Conservation (phyloP, 2,888 invertebrate genomes). For the Rambutsinella grinnellia region DNA sequence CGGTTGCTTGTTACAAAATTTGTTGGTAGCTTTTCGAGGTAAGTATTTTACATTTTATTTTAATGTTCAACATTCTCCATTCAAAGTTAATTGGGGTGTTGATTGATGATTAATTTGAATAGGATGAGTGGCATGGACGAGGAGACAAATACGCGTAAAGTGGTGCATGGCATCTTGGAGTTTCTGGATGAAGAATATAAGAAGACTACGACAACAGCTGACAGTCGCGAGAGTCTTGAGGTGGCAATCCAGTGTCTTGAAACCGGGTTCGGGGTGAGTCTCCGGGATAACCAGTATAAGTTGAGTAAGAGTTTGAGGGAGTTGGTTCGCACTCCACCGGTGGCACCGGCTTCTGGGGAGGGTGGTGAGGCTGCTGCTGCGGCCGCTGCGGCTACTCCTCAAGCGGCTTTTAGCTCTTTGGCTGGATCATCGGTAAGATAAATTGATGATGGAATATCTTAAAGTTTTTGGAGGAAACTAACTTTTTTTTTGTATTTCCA, state of each 20-base stretch:
- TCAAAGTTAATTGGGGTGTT: no score
- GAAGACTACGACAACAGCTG: slow-evolving; percentile 68
- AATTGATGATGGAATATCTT: slow-evolving; percentile 12
- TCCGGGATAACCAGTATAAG: slow-evolving; percentile 69
- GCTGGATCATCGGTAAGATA: slow-evolving; percentile 40
- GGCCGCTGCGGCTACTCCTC: neutral
- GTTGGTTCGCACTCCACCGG: slow-evolving; percentile 8
- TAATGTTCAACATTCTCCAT: no score
- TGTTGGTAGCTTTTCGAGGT: no score
- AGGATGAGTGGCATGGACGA: slow-evolving; percentile 48
- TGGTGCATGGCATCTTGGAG: slow-evolving; percentile 68
- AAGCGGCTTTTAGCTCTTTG: slow-evolving; percentile 7
- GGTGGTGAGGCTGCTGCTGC: neutral
- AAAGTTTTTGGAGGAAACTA: no score
- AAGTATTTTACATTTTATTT: no score
- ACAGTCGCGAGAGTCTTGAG: slow-evolving; percentile 83
- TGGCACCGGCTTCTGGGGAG: neutral
- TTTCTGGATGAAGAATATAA: slow-evolving; percentile 71
- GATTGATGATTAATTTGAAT: no score
- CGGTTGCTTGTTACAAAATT: no score
- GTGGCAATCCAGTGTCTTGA: slow-evolving; percentile 96
- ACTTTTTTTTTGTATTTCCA: slow-evolving; percentile 69
- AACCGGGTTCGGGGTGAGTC: slow-evolving; percentile 83
- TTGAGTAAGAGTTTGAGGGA: slow-evolving; percentile 29
- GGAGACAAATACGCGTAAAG: slow-evolving; percentile 32